Evolutionary conservation across 2,113 vertebrate genomes (phyloP).

Genomic region (Aix galericulata): DNA sequence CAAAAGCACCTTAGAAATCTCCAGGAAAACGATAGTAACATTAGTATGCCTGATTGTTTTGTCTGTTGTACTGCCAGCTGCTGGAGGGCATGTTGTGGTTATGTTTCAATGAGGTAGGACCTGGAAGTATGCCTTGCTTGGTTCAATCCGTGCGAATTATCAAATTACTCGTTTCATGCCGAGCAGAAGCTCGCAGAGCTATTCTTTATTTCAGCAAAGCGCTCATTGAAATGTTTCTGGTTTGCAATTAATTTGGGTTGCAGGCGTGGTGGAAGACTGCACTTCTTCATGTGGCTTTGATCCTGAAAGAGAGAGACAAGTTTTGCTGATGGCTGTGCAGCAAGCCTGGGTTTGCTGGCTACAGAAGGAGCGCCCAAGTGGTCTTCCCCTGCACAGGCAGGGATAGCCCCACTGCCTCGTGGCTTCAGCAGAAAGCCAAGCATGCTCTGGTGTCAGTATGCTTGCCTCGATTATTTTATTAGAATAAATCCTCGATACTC

Average conservation of each 20-base stretch:
- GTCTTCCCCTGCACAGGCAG: background rate
- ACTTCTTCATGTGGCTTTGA: background rate
- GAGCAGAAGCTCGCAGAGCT: background rate
- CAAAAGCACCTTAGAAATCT: background rate
- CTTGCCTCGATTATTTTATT: background rate
- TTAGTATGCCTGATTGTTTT: background rate
- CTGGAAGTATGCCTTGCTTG: background rate
- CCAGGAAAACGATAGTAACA: background rate
- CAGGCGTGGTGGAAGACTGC: background rate
- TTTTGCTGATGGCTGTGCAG: background rate
- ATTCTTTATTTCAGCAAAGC: conserved; percentile 1
- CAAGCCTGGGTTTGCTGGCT: background rate
- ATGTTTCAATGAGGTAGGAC: background rate
- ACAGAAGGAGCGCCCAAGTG: background rate
- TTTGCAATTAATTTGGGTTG: background rate
- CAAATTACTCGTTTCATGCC: background rate
- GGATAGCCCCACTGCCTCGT: background rate
- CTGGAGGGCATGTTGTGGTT: background rate
- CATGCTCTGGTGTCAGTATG: background rate
- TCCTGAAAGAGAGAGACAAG: background rate
- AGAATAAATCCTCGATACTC: background rate
- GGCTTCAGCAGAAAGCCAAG: background rate
- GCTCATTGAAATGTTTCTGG: background rate
- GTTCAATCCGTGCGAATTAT: background rate
- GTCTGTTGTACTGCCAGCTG: background rate